A percentile compares a stretch with the other conserved stretches of the same genome.
These are phyloP conservation scores for Proisotoma minuta DNA, from an alignment of 2,888 invertebrate genomes.

Conservation along the genomic window DNA sequence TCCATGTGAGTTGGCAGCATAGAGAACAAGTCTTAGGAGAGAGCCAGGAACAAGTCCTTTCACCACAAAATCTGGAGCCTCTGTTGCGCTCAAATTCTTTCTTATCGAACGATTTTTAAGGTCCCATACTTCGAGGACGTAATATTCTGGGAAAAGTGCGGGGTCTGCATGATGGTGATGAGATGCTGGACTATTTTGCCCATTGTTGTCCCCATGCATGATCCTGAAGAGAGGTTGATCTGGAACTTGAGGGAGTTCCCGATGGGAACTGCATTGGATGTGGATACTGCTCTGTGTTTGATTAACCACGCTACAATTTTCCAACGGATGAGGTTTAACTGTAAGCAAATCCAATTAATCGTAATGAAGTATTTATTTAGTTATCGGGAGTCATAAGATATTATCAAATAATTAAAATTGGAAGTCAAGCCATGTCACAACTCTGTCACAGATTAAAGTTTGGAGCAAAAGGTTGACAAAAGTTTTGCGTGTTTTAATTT, in stretches of 20 bases:
- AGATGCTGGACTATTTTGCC: no score
- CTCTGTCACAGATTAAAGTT: no score
- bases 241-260: constrained; percentile 46
- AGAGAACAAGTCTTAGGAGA: constrained; percentile 62
- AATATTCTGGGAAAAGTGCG: constrained; percentile 44
- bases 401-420: no score
- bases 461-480: no score
- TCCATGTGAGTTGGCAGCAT: constrained; percentile 83
- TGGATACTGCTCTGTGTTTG: constrained; percentile 77
- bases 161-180: constrained; percentile 42
- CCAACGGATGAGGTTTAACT: constrained; percentile 83
- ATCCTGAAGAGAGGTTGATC: constrained; percentile 47
- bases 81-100: constrained; percentile 50
- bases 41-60: constrained; percentile 65
- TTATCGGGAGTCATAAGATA: no score
- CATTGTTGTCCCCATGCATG: constrained; percentile 45
- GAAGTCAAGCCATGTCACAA: no score
- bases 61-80: constrained; percentile 51
- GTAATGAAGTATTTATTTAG: no score
- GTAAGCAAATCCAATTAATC: constrained; percentile 33
- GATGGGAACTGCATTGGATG: constrained; percentile 64
- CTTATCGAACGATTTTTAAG: constrained; percentile 61
- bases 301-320: constrained; percentile 84
- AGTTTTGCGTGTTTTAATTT: no score
- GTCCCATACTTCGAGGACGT: constrained; percentile 48